phyloP scores from a whole-genome alignment of 2,797 vertebrate genomes.

The Lacerta viridis region DNA sequence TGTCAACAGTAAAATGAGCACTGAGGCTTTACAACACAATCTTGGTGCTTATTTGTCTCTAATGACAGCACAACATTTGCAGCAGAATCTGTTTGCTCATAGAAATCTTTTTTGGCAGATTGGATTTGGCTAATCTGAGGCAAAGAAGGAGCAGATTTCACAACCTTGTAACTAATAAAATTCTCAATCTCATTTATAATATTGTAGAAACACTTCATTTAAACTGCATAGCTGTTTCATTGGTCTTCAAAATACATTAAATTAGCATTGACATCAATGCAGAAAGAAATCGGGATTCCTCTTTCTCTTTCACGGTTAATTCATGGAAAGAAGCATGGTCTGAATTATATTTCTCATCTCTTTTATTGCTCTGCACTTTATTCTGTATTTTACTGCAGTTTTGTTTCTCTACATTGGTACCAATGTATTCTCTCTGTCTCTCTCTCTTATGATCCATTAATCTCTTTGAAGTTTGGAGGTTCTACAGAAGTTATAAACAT shows the following conservation, averaged over 20 bases:
- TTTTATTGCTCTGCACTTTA: not conserved
- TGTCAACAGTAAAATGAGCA: not conserved
- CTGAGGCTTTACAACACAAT: not conserved
- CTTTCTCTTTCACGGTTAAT: not conserved
- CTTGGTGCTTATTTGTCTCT: not conserved
- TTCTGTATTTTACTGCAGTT: not conserved
- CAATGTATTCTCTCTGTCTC: not conserved
- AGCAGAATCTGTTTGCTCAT: not conserved
- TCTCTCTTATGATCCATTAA: not conserved
- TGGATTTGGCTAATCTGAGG: not conserved
- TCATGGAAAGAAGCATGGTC: not conserved
- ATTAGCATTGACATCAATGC: not conserved
- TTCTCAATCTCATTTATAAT: not conserved
- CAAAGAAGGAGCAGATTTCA: not conserved
- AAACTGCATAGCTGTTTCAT: not conserved
- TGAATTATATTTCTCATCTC: not conserved
- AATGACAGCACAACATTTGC: not conserved
- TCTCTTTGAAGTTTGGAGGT: not conserved
- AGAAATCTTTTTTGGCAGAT: not conserved
- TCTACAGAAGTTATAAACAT: not conserved
- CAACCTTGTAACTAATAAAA: not conserved
- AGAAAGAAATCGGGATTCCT: too few relatives aligned
- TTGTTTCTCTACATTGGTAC: not conserved
- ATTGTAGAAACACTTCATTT: not conserved
- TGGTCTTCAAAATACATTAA: not conserved